Evolutionary conservation across 2,113 vertebrate genomes (phyloP).

Genomic region (Agapornis roseicollis): DNA sequence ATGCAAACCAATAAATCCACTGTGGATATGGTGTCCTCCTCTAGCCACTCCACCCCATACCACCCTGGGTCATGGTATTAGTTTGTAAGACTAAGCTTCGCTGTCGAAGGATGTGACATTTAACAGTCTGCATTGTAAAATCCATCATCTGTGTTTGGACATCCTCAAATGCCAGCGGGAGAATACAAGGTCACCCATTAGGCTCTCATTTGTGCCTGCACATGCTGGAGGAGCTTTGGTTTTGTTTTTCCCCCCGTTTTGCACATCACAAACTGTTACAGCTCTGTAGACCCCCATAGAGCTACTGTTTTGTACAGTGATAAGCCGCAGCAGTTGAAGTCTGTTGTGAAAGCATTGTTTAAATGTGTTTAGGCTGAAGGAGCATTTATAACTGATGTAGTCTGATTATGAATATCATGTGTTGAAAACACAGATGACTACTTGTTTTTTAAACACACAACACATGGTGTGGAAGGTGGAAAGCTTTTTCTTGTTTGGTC

Average conservation of each 20-base stretch:
- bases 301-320: constrained; percentile 1
- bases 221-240: not conserved
- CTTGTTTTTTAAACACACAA: not conserved
- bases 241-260: not conserved
- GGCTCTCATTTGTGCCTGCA: not conserved
- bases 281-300: not conserved
- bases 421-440: not conserved
- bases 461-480: constrained; percentile 4
- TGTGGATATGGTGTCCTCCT: not conserved
- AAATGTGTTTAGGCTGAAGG: constrained; percentile 27
- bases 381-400: constrained; percentile 2
- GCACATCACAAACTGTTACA: not conserved
- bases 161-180: not conserved
- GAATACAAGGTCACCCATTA: not conserved
- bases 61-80: not conserved
- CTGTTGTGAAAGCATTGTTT: not conserved
- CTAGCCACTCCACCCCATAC: not conserved
- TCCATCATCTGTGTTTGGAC: constrained; percentile 46
- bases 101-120: constrained; percentile 35
- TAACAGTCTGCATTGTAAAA: constrained; percentile 6
- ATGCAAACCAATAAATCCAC: not conserved
- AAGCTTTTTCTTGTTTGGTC: not conserved
- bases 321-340: constrained; percentile 19
- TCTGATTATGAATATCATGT: constrained; percentile 18
- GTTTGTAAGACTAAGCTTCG: not conserved